Evolutionary conservation across 1,140 invertebrate species (phyloP).

Genomic region (Ephestia elutella): DNA sequence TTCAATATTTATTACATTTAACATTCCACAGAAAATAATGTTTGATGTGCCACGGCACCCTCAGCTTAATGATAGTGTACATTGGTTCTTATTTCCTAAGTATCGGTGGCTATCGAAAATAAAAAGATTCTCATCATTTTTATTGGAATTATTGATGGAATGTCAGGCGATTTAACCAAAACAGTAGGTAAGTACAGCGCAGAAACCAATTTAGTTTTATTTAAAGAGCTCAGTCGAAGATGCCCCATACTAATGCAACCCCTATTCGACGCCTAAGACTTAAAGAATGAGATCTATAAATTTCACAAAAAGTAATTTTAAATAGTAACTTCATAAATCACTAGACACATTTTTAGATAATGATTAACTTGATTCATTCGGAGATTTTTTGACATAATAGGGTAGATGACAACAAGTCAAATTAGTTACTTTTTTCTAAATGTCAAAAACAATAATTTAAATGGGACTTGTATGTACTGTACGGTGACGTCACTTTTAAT

Average conservation of each 20-base stretch:
- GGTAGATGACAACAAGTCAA: no score
- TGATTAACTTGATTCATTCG: no score
- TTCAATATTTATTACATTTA: slow-evolving; percentile 28
- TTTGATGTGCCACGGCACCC: slow-evolving; percentile 55
- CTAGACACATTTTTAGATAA: no score
- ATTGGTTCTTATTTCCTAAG: slow-evolving; percentile 17
- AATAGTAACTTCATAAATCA: not conserved
- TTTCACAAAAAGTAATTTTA: slow-evolving; percentile 7
- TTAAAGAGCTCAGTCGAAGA: not conserved
- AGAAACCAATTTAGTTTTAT: slow-evolving; percentile 1
- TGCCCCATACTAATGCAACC: no score
- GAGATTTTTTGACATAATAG: no score
- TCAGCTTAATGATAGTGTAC: slow-evolving; percentile 15
- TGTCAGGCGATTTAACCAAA: slow-evolving; percentile 36
- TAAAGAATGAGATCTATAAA: slow-evolving; percentile 29
- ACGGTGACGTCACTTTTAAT: no score
- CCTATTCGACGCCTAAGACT: slow-evolving; percentile 17
- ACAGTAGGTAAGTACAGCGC: slow-evolving; percentile 13
- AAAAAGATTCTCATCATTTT: slow-evolving; percentile 19
- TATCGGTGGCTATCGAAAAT: slow-evolving; percentile 40
- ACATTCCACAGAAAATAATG: slow-evolving; percentile 27
- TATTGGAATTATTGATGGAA: slow-evolving; percentile 39
- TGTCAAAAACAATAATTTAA: no score
- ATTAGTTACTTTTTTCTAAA: no score
- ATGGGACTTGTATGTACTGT: no score